Evolutionary conservation across 1,140 invertebrate genomes (phyloP).

Genomic region (Drosophila murphyi): DNA sequence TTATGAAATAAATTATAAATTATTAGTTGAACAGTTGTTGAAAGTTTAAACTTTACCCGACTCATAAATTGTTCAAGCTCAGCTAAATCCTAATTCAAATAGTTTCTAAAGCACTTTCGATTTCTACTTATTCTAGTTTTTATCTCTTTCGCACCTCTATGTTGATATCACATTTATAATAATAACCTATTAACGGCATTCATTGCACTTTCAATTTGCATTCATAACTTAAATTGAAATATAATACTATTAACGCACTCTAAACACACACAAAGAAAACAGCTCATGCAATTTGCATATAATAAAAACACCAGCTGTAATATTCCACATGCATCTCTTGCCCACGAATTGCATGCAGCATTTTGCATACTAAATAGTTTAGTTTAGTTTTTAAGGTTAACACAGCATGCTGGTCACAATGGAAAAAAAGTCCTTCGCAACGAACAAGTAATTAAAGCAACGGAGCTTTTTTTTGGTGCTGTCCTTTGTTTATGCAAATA

Average conservation of each 20-base stretch:
- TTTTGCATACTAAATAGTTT: constrained; percentile 74
- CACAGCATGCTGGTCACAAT: constrained; percentile 51
- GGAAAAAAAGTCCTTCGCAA: constrained; percentile 5
- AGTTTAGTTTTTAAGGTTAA: constrained; percentile 57
- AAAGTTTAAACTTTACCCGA: too few relatives aligned
- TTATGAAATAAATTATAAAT: too few relatives aligned
- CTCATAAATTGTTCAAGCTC: too few relatives aligned
- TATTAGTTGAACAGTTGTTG: too few relatives aligned
- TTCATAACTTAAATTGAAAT: constrained; percentile 70
- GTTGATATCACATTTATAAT: not conserved
- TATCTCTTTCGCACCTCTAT: not conserved
- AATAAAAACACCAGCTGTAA: constrained; percentile 55
- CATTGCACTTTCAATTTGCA: constrained; percentile 50
- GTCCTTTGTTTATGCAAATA: constrained; percentile 76
- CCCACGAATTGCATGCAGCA: constrained; percentile 50
- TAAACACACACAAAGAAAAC: not conserved
- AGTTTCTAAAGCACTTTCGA: not conserved
- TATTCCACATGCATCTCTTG: not conserved
- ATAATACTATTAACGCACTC: constrained; percentile 66
- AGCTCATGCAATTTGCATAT: constrained; percentile 62
- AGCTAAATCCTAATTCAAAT: not conserved
- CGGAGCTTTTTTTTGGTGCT: constrained; percentile 47
- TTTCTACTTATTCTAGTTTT: not conserved
- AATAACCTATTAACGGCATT: constrained; percentile 8
- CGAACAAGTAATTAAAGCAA: constrained; percentile 65